Percentiles rank a stretch among this genome's conserved stretches.
Conservation (phyloP, 2,888 invertebrate species). For the Tridacna gigas region DNA sequence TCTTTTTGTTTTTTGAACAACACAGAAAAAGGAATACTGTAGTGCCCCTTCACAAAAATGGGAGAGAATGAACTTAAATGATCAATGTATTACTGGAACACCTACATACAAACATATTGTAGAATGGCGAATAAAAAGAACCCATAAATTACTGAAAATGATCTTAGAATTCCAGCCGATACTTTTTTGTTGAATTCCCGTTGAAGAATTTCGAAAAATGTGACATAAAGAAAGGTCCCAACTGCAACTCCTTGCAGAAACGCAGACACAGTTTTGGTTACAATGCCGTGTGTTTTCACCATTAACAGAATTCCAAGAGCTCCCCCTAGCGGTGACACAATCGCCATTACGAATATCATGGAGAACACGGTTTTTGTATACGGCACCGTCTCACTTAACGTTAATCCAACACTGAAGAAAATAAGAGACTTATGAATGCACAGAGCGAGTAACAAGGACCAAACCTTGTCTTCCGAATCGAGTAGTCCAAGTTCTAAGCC, state of each 20-base stretch:
- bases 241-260: slow-evolving; percentile 24
- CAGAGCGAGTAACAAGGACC: slow-evolving; percentile 85
- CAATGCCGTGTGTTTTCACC: neutral
- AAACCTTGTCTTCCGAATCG: slow-evolving; percentile 66
- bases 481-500: slow-evolving; percentile 87
- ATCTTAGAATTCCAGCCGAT: slow-evolving; percentile 10
- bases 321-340: slow-evolving; percentile 28
- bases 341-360: slow-evolving; percentile 17
- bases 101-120: neutral
- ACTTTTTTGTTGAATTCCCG: slow-evolving; percentile 21
- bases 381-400: slow-evolving; percentile 26
- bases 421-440: slow-evolving; percentile 87
- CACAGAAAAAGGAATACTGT: too few species aligned
- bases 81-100: too few species aligned
- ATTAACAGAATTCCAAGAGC: slow-evolving; percentile 22
- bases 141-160: slow-evolving; percentile 26
- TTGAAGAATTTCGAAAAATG: slow-evolving; percentile 44
- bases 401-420: slow-evolving; percentile 81
- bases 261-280: slow-evolving; percentile 4
- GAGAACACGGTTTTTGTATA: slow-evolving; percentile 28
- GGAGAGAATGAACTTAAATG: too few species aligned
- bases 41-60: too few species aligned
- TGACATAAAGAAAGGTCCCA: slow-evolving; percentile 51
- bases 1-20: too few species aligned
- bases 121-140: slow-evolving; percentile 32